phyloP scores from a whole-genome alignment of 2,888 invertebrate genomes.

The Dyspetes luteomarginatus region DNA sequence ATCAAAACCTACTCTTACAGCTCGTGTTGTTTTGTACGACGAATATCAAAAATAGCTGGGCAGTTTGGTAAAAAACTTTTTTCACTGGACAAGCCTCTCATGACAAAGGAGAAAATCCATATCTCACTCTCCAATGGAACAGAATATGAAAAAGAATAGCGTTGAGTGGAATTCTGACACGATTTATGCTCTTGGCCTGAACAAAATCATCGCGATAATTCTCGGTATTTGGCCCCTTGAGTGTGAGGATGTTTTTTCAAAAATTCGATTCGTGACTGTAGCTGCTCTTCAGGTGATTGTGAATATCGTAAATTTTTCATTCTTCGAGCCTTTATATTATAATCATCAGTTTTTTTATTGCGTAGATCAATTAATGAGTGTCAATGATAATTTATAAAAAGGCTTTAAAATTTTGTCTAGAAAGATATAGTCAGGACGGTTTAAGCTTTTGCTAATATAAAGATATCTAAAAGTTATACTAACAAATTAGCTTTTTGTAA shows the following conservation, averaged over 20 bases:
- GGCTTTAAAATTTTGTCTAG: too few species aligned
- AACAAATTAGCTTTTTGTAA: too few species aligned
- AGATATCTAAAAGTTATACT: too few species aligned
- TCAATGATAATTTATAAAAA: too few species aligned
- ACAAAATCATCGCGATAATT: not conserved
- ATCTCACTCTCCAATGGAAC: constrained; percentile 5
- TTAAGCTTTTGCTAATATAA: too few species aligned
- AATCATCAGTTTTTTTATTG: not conserved
- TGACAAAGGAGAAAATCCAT: too few species aligned
- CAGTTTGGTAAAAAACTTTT: not conserved
- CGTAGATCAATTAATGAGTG: too few species aligned
- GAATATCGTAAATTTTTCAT: too few species aligned
- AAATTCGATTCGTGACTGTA: not conserved
- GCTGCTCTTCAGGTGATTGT: constrained; percentile 10
- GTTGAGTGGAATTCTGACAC: constrained; percentile 36
- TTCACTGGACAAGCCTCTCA: not conserved
- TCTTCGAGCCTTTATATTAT: not conserved
- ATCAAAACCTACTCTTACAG: not conserved
- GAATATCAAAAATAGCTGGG: constrained; percentile 5
- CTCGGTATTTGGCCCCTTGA: constrained; percentile 25
- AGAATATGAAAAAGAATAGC: not conserved
- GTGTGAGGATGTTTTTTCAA: not conserved
- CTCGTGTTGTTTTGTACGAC: not conserved
- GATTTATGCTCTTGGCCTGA: constrained; percentile 18
- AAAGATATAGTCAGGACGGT: too few species aligned